Percentiles rank a stretch among this genome's conserved stretches.
These are phyloP conservation scores for Alosa alosa DNA, from an alignment of 2,113 vertebrate species.

Conservation along the genomic window DNA sequence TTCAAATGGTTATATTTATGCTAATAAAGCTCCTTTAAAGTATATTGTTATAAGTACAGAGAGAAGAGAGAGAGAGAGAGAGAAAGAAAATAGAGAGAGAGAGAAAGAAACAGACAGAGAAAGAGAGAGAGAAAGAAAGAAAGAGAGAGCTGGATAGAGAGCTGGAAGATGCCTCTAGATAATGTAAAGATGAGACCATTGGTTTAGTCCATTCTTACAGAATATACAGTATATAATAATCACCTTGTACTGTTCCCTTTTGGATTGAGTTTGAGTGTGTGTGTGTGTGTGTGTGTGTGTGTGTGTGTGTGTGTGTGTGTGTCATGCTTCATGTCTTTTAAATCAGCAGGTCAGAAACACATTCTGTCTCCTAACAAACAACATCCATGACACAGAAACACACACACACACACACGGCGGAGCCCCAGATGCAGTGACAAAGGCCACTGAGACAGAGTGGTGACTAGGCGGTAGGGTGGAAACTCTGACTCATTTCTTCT, in stretches of 20 bases:
- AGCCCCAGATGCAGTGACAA: not conserved
- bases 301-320: not conserved
- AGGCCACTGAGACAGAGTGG: not conserved
- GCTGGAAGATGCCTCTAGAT: too few relatives aligned
- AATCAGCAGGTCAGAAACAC: slow-evolving; percentile 22
- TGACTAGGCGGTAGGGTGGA: not conserved
- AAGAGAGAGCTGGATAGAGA: not conserved
- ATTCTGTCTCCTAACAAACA: not conserved
- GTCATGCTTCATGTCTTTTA: not conserved
- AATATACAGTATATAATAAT: too few relatives aligned
- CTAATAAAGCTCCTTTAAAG: not conserved
- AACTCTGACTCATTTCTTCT: slow-evolving; percentile 7
- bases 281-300: too few relatives aligned
- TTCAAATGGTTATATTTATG: not conserved
- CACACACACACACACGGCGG: not conserved
- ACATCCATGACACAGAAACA: not conserved
- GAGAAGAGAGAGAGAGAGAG: too few relatives aligned
- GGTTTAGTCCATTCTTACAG: too few relatives aligned
- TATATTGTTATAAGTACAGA: too few relatives aligned
- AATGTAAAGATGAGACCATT: too few relatives aligned
- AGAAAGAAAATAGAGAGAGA: not conserved
- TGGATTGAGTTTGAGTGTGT: too few relatives aligned
- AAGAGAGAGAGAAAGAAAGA: not conserved
- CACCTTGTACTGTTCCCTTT: too few relatives aligned
- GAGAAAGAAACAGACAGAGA: too few relatives aligned